Conservation (phyloP, 2,888 invertebrate species). For the Ypsolopha sequella region DNA sequence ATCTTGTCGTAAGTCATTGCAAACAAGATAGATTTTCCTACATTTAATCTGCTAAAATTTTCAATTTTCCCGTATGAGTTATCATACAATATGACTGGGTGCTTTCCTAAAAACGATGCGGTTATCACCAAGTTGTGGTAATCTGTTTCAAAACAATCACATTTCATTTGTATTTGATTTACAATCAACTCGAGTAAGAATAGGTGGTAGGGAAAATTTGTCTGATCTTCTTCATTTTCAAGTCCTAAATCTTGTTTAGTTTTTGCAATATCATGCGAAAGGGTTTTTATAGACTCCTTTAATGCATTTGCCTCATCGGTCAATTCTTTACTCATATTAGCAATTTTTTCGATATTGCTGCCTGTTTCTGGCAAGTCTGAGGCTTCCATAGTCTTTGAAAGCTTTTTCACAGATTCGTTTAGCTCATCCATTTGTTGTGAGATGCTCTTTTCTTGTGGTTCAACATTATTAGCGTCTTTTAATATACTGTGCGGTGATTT, state of each 20-base stretch:
- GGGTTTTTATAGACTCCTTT: conserved; percentile 42
- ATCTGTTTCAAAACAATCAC: conserved; percentile 58
- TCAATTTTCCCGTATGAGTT: conserved; percentile 41
- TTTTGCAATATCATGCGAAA: conserved; percentile 40
- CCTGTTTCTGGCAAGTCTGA: conserved; percentile 20
- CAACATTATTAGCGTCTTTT: conserved; percentile 15
- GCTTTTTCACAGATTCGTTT: conserved; percentile 26
- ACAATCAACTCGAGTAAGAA: conserved; percentile 56
- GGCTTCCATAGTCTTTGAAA: conserved; percentile 21
- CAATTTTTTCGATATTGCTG: conserved; percentile 48
- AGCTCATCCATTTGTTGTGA: conserved; percentile 33
- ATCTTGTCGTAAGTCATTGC: conserved; percentile 65
- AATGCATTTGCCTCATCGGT: conserved; percentile 54
- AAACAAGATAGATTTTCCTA: conserved; percentile 55
- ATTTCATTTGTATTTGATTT: conserved; percentile 63
- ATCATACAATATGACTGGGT: conserved; percentile 49
- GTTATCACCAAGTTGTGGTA: conserved; percentile 52
- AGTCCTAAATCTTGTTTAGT: conserved; percentile 30
- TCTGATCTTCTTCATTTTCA: conserved; percentile 26
- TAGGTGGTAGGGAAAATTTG: conserved; percentile 53
- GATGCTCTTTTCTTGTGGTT: conserved; percentile 27
- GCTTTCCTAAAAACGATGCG: conserved; percentile 50
- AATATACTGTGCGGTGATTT: background rate
- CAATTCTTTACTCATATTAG: conserved; percentile 47
- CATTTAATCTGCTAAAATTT: conserved; percentile 42